Evolutionary conservation across 92 coral and sea anemone species (phyloP).

Genomic region (Meandrina meandrites): DNA sequence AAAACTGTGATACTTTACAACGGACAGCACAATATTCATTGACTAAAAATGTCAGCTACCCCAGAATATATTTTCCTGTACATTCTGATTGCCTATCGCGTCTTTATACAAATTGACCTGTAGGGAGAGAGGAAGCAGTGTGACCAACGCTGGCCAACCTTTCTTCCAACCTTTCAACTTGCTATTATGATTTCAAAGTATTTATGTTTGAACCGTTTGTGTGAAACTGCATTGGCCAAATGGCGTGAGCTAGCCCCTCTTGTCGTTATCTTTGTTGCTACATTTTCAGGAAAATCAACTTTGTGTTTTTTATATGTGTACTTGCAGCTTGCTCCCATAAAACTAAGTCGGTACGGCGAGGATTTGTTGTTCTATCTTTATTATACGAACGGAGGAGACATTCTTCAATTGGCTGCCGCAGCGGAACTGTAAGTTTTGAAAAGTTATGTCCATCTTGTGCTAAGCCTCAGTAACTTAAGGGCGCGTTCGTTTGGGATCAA

Average conservation of each 20-base stretch:
- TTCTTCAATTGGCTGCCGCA: slow-evolving; percentile 95
- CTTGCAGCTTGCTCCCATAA: slow-evolving; percentile 89
- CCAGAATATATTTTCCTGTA: too few species aligned
- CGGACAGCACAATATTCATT: not conserved
- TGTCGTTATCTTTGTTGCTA: not conserved
- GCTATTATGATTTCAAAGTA: not conserved
- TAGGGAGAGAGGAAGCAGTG: too few species aligned
- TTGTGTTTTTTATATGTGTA: not conserved
- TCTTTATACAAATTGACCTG: too few species aligned
- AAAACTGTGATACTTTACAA: not conserved
- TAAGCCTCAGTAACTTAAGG: too few species aligned
- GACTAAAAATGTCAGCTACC: not conserved
- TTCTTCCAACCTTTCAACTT: not conserved
- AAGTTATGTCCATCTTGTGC: not conserved
- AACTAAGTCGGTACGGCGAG: slow-evolving; percentile 91
- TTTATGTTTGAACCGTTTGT: not conserved
- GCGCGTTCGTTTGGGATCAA: too few species aligned
- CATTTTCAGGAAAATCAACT: not conserved
- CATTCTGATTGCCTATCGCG: too few species aligned
- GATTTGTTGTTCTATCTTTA: slow-evolving; percentile 93
- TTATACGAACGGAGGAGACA: slow-evolving; percentile 98
- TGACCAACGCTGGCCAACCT: too few species aligned
- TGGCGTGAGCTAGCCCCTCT: too few species aligned
- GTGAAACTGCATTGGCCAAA: too few species aligned
- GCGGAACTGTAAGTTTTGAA: slow-evolving; percentile 91